Base-by-base conservation (phyloP, 1,140 invertebrate species). In the Condylostylus longicornis region DNA sequence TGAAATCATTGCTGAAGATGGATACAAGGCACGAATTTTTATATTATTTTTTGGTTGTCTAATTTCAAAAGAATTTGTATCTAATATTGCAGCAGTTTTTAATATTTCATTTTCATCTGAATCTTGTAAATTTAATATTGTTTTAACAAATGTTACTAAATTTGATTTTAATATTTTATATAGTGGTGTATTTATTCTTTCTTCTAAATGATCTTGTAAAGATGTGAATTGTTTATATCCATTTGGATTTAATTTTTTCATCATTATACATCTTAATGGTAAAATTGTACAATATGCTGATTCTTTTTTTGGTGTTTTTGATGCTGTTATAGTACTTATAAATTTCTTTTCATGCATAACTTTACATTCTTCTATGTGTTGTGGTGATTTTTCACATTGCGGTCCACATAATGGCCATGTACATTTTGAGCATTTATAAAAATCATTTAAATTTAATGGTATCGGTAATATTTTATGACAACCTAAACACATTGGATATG, bases 1-100 rank as follows among this genome's bases (percentile, higher is more conserved):
- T 20, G 71, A 67, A 42, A 76, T 63, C 62, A 78, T 70, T 17
- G 70, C 68, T 1, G 68, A 68, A 10, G 60, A 68, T 1, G 70
- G 61, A 47, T 72, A 79, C 18, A 80, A 53, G n/a, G 66, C 75
- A 22, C 71, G 57, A 18, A 70, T 53, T 38, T 65, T 67, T 13
- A 58, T 61, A 3, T 54, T 41, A 8, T 61, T 57, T 36, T 63
- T 48, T 10, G 52, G 48, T 22, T 65, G 65, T 33, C 67, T 55
- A 2, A 75, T 58, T 44, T 75, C 72, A 43, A 71, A 78, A 12
- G 73, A 60, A 45, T 81, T 80, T 2, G 74, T 76, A 42, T 78
- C 74, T 38, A 77, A 64, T 38, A 77, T 72, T 3, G 69, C 75
- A 22, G 74, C 73, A 5, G 75, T 63, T 47, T 69, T 69, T 10